phyloP scores from a whole-genome alignment of 2,888 invertebrate genomes.

The Beris morrisii region DNA sequence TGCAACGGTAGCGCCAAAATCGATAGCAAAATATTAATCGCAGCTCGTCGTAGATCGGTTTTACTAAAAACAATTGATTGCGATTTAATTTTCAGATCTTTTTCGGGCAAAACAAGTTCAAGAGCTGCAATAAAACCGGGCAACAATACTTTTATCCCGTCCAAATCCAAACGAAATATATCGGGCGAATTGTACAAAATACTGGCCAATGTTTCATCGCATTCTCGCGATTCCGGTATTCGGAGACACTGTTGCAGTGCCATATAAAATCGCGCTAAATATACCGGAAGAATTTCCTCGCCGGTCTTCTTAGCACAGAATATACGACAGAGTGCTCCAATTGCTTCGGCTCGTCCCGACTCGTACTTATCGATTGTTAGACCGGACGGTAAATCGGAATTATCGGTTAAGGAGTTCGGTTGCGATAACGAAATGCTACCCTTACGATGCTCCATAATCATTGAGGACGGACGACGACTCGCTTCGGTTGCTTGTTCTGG shows the following conservation, averaged over 20 bases:
- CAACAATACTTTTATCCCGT: constrained; percentile 88
- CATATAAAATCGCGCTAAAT: constrained; percentile 91
- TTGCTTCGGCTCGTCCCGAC: constrained; percentile 89
- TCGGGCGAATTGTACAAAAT: constrained; percentile 85
- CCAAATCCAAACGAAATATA: constrained; percentile 87
- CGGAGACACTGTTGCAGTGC: constrained; percentile 85
- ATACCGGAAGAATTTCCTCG: constrained; percentile 89
- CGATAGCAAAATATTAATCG: constrained; percentile 88
- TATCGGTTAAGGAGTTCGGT: constrained; percentile 67
- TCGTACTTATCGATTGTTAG: constrained; percentile 78
- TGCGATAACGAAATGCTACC: constrained; percentile 62
- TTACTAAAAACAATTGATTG: constrained; percentile 64
- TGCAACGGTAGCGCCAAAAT: constrained; percentile 91
- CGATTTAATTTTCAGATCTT: constrained; percentile 75
- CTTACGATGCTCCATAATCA: constrained; percentile 65
- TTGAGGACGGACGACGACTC: constrained; percentile 67
- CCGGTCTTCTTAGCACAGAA: constrained; percentile 95
- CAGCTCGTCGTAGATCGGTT: constrained; percentile 83
- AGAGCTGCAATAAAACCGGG: constrained; percentile 88
- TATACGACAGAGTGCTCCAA: constrained; percentile 93
- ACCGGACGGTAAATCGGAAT: constrained; percentile 68
- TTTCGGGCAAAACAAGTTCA: constrained; percentile 87
- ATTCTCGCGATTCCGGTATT: constrained; percentile 67
- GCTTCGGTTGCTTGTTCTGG: constrained; percentile 57
- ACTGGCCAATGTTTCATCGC: constrained; percentile 80